Base-by-base conservation (phyloP, 1,140 invertebrate genomes). In the Cotesia vestalis region DNA sequence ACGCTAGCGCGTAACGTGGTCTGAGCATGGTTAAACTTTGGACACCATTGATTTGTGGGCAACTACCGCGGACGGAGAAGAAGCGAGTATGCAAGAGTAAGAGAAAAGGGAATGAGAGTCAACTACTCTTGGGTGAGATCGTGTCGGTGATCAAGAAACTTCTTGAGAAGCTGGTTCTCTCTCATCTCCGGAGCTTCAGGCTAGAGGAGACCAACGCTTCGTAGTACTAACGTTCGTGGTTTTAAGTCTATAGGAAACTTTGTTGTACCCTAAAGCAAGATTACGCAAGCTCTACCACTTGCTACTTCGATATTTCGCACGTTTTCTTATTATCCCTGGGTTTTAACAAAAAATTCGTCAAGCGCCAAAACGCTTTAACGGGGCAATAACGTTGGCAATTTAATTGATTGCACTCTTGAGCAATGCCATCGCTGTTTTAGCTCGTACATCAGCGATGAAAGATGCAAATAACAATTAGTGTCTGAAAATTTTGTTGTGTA, bases 41-140 rank as follows among this genome's bases (percentile, higher is more conserved):
- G 78, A 80, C 80, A 79, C 75, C 79, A 81, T 83, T 81, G 81
- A 83, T 83, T 83, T 81, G 79, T 81, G 77, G 77, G 61, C 64
- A 77, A 69, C 71, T 75, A 75, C 70, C 69, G 63, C 14, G 53
- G 20, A 63, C 36, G 20, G 46, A 40, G 60, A 70, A 66, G 57
- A 52, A 64, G 57, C 52, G 60, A 74, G 73, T 66, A 52, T 57
- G 46, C 14, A 12, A 64, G 68, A 55, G 63, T 66, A 46, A 55
- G 61, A 62, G 59, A 34, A 63, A 27, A 17, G 52, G 40, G 66
- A 55, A 66, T 46, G 63, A 72, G 20, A 72, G 71, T 69, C 67
- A 64, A 73, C 72, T 60, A 70, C 61, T 69, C 52, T 64, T 17
- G 9, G 36, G 66, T 66, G 40, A 70, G 63, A 74, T 74, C 62